phyloP scores from a whole-genome alignment of 2,888 invertebrate species.

The Chelonus formosanus region DNA sequence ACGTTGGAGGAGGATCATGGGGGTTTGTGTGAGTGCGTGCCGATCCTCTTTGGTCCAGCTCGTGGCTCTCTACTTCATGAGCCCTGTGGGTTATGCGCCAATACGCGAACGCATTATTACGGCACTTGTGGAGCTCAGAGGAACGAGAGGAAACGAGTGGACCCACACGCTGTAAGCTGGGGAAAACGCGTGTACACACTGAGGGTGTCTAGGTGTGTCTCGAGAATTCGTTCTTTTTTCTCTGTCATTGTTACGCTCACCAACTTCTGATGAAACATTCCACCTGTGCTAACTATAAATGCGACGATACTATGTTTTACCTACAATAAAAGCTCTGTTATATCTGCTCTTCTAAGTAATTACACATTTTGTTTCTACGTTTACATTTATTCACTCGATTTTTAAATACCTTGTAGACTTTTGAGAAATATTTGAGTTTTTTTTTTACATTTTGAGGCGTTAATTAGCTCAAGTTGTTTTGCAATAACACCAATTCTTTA shows the following conservation, averaged over 20 bases:
- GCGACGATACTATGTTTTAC: too few species aligned
- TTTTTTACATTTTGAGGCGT: too few species aligned
- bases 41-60: constrained; percentile 40
- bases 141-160: constrained; percentile 24
- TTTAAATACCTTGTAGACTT: too few species aligned
- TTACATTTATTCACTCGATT: too few species aligned
- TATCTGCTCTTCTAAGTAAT: too few species aligned
- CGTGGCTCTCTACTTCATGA: constrained; percentile 19
- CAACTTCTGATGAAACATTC: neutral
- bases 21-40: constrained; percentile 32
- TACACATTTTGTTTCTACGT: too few species aligned
- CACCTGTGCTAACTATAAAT: neutral
- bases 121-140: constrained; percentile 1
- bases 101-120: constrained; percentile 16
- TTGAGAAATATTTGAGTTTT: too few species aligned
- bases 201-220: constrained; percentile 56
- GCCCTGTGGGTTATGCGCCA: constrained; percentile 20
- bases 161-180: constrained; percentile 12
- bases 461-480: too few species aligned
- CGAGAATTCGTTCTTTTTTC: constrained; percentile 14
- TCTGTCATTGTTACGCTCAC: neutral
- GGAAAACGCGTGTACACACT: constrained; percentile 49
- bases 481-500: too few species aligned
- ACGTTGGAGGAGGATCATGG: constrained; percentile 31
- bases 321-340: too few species aligned